Evolutionary conservation across 2,113 vertebrate genomes (phyloP).

Genomic region (Anseranas semipalmata): DNA sequence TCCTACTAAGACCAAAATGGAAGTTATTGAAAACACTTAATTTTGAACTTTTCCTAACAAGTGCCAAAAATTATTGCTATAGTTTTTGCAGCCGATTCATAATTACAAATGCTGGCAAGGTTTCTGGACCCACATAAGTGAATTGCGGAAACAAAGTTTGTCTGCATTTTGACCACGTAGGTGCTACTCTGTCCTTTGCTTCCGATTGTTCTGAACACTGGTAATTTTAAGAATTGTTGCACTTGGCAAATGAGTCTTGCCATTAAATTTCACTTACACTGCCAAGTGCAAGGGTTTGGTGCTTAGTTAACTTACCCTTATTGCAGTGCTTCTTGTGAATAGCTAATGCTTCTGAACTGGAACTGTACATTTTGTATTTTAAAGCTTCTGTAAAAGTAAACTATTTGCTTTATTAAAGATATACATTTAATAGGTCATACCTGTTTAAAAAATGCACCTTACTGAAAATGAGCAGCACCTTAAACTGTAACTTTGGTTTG

Average conservation of each 20-base stretch:
- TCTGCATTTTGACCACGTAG: constrained; percentile 68
- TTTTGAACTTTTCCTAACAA: constrained; percentile 58
- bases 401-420: constrained; percentile 87
- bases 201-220: constrained; percentile 78
- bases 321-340: constrained; percentile 78
- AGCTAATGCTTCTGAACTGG: constrained; percentile 82
- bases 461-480: constrained; percentile 54
- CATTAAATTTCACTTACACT: constrained; percentile 67
- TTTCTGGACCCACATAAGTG: constrained; percentile 52
- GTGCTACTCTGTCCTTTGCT: constrained; percentile 79
- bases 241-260: constrained; percentile 76
- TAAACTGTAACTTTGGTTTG: constrained; percentile 48
- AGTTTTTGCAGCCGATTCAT: constrained; percentile 66
- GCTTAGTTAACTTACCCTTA: constrained; percentile 73
- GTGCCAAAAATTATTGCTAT: constrained; percentile 63
- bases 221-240: constrained; percentile 73
- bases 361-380: constrained; percentile 88
- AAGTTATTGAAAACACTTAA: constrained; percentile 38
- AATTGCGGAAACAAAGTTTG: constrained; percentile 46
- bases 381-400: constrained; percentile 86
- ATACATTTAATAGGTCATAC: constrained; percentile 80
- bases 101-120: constrained; percentile 47
- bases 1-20: constrained; percentile 61
- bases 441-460: constrained; percentile 71
- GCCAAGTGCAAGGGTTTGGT: constrained; percentile 74